A percentile compares a stretch with the other conserved stretches of the same genome.
Conservation (phyloP, 2,113 vertebrate genomes). For the Hemiscyllium ocellatum region DNA sequence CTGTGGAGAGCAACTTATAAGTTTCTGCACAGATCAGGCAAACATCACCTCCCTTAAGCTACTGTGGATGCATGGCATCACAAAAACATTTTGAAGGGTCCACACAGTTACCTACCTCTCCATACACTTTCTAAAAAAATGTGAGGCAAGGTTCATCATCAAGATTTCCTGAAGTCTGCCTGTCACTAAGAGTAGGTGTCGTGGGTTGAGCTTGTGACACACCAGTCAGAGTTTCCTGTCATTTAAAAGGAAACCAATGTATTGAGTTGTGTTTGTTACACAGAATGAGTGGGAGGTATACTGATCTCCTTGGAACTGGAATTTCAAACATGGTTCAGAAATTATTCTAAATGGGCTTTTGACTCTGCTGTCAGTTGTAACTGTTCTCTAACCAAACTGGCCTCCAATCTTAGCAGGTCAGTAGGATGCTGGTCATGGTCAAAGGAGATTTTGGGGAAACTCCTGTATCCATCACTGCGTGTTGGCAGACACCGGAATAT, state of each 20-base stretch:
- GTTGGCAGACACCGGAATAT: background rate
- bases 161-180: background rate
- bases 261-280: background rate
- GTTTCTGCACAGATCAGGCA: background rate
- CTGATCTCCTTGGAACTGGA: background rate
- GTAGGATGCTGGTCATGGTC: background rate
- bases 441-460: background rate
- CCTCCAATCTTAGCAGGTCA: no score
- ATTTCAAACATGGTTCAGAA: background rate
- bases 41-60: no score
- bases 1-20: background rate
- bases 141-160: background rate
- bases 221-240: background rate
- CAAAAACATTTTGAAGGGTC: no score
- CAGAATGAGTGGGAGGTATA: background rate
- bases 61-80: no score
- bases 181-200: background rate
- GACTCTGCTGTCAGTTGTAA: background rate
- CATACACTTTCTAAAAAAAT: no score
- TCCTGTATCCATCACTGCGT: background rate
- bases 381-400: background rate
- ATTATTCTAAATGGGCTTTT: background rate
- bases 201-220: no score
- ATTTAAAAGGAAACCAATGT: background rate
- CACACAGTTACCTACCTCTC: no score